A percentile compares a stretch with the other conserved stretches of the same genome.
Evolutionary conservation across 2,113 vertebrate species (phyloP).

Genomic region (Brachirus orientalis): DNA sequence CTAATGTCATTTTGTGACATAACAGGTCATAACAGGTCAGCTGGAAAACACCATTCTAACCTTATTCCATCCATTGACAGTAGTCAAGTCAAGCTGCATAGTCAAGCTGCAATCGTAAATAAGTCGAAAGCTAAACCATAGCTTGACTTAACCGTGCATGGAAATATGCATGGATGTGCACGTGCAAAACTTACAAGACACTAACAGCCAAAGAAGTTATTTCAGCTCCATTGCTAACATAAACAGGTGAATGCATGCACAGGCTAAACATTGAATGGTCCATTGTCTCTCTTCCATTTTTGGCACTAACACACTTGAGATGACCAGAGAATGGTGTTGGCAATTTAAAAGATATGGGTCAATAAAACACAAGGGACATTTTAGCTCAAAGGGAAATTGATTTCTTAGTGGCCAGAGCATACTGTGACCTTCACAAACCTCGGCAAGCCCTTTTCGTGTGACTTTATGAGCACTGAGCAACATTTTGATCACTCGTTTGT

Average conservation of each 20-base stretch:
- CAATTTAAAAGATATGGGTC: conserved; percentile 75
- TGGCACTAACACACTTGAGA: conserved; percentile 36
- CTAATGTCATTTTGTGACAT: too few relatives aligned
- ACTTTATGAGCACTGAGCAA: conserved; percentile 57
- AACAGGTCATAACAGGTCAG: too few relatives aligned
- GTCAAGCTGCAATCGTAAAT: too few relatives aligned
- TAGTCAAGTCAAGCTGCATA: too few relatives aligned
- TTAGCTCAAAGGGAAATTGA: conserved; percentile 74
- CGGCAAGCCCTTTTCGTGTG: conserved; percentile 22
- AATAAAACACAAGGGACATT: conserved; percentile 75
- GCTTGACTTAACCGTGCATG: too few relatives aligned
- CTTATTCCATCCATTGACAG: too few relatives aligned
- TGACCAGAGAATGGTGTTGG: conserved; percentile 56
- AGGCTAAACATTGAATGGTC: conserved; percentile 10
- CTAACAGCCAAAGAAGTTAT: neutral
- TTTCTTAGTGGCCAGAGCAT: conserved; percentile 59
- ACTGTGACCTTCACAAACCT: conserved; percentile 70
- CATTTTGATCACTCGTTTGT: conserved; percentile 42
- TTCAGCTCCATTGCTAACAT: conserved; percentile 9
- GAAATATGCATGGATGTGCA: conserved; percentile 9
- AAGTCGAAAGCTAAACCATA: too few relatives aligned
- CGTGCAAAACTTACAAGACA: conserved; percentile 9
- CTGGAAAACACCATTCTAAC: too few relatives aligned
- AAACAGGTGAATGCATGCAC: conserved; percentile 1
- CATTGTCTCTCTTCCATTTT: conserved; percentile 34